Conservation (phyloP, 2,888 invertebrate species). For the Cylindroiulus punctatus region DNA sequence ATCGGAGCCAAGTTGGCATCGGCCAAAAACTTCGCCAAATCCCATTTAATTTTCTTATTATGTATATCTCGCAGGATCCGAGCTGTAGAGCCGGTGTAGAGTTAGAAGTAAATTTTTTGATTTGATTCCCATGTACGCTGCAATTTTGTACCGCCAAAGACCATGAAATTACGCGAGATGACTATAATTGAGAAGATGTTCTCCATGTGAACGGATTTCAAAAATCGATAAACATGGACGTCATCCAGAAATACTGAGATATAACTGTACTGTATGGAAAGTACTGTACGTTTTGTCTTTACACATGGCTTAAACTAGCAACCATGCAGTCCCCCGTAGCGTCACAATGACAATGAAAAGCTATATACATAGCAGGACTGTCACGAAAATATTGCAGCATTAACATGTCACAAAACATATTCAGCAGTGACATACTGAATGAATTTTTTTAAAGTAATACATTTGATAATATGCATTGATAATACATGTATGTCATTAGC, state of each 20-base stretch:
- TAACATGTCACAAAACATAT: no score
- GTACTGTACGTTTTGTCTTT: no score
- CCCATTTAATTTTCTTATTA: background rate
- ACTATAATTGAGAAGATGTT: background rate
- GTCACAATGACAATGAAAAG: no score
- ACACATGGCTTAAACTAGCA: no score
- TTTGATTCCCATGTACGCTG: background rate
- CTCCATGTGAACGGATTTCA: background rate
- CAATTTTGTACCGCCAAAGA: background rate
- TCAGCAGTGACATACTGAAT: no score
- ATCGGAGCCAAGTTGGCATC: background rate
- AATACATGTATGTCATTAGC: no score
- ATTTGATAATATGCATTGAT: no score
- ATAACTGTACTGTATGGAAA: background rate
- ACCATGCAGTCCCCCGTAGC: no score
- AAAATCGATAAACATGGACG: slow-evolving; percentile 7
- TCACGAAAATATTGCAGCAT: no score
- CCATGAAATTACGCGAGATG: slow-evolving; percentile 6
- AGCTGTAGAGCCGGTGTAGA: background rate
- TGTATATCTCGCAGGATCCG: background rate
- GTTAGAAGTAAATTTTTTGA: background rate
- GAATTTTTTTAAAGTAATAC: no score
- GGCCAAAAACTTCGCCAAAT: slow-evolving; percentile 17
- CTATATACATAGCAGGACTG: no score
- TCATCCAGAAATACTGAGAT: background rate